Conservation (phyloP, 2,888 invertebrate genomes). For the Geophilus truncorum region DNA sequence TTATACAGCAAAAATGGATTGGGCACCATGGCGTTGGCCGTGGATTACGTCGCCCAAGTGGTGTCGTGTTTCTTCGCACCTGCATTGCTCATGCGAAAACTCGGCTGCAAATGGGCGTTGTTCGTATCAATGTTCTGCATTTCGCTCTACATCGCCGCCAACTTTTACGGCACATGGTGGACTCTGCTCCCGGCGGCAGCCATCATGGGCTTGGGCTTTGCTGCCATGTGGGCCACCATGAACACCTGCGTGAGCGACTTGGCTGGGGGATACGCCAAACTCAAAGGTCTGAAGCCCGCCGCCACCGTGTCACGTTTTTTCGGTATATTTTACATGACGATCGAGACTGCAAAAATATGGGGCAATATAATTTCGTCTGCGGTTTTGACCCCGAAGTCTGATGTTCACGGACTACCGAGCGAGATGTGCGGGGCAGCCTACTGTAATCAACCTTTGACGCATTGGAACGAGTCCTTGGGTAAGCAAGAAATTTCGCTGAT, state of each 20-base stretch:
- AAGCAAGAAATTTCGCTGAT: background rate
- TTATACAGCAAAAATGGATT: conserved; percentile 84
- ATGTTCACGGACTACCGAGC: background rate
- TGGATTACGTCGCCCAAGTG: conserved; percentile 87
- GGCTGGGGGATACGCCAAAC: conserved; percentile 13
- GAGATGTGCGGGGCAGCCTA: conserved; percentile 23
- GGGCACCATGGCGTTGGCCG: conserved; percentile 81
- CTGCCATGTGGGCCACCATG: conserved; percentile 32
- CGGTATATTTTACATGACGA: conserved; percentile 35
- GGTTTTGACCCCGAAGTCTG: background rate
- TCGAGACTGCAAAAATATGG: conserved; percentile 33
- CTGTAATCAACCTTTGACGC: conserved; percentile 29
- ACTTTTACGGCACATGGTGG: conserved; percentile 74
- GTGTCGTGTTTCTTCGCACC: conserved; percentile 94
- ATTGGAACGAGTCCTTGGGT: background rate
- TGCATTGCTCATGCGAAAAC: conserved; percentile 81
- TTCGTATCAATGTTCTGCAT: conserved; percentile 89
- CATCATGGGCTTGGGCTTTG: conserved; percentile 29
- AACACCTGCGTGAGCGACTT: conserved; percentile 30
- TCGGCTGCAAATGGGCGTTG: conserved; percentile 95
- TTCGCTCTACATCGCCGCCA: conserved; percentile 88
- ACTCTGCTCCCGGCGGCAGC: conserved; percentile 46
- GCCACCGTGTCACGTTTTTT: conserved; percentile 33
- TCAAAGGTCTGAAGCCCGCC: background rate
- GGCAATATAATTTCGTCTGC: conserved; percentile 36